Base-by-base conservation (phyloP, 37 sponge, comb jelly and placozoan genomes). In the Axinella damicornis region DNA sequence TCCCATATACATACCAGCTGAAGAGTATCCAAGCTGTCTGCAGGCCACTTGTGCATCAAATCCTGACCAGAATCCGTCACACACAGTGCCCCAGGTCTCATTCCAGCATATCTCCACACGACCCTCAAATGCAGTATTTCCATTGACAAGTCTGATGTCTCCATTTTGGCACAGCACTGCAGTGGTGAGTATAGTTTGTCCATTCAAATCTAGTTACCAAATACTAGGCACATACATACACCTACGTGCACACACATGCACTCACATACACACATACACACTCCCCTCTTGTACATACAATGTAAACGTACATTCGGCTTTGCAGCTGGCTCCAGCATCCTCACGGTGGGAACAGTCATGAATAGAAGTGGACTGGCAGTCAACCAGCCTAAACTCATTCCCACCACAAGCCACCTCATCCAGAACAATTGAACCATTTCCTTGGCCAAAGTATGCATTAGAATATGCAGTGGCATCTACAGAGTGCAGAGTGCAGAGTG, bases 391-490 rank as follows among this genome's bases (percentile, higher is more conserved):
- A 1, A 0, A 21, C 64, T 86, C 86, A 31, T 56, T 72, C 19
- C 83, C 74, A 63, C 17, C 34, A 66, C 85, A 76, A 0, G 69
- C 39, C 41, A 84, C 77, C 25, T 76, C 57, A 40, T 84, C 85
- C 77, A 84, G 69, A 55, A 55, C 54, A 25, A 84, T 59, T 24
- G 74, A 36, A 1, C 85, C 77, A 36, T n/a, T 34, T 34, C 27
- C 41, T 30, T 61, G 65, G 17, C 80, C 80, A 79, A 79, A 79
- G 36, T 24, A 14, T 27, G 82, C 69, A 13, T 22, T 19, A 16
- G 28, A 24, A 22, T 38, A 74, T 31, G 84, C 74, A n/a, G 30
- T 33, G 24, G 66, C 65, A 65, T 58, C 86, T 32, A 19, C 53
- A 25, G 27, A 13, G 46, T 60, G 78, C 21, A 78, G 56, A 56